A percentile compares a stretch with the other conserved stretches of the same genome.
phyloP scores from a whole-genome alignment of 2,797 vertebrate genomes.

The Sphenodon punctatus region DNA sequence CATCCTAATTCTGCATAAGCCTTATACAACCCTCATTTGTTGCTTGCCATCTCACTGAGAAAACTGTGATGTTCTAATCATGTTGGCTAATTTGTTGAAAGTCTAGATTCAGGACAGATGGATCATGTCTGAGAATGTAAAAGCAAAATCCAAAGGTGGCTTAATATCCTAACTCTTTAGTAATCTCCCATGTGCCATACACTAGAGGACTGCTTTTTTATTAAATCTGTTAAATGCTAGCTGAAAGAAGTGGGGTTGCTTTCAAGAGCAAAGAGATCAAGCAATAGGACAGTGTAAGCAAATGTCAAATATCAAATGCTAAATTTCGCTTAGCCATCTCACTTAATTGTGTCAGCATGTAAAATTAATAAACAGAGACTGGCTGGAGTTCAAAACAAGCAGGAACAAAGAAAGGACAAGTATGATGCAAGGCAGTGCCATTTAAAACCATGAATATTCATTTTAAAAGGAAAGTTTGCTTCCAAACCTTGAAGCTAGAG shows the following conservation, averaged over 20 bases:
- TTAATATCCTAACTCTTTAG: not conserved
- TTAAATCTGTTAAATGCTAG: slow-evolving; percentile 15
- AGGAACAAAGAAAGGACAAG: slow-evolving; percentile 13
- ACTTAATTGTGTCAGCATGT: slow-evolving; percentile 6
- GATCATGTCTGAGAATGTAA: not conserved
- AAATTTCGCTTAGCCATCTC: too few species aligned
- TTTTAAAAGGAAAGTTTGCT: not conserved
- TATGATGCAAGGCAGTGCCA: not conserved
- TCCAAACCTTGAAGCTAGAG: too few species aligned
- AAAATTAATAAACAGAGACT: slow-evolving; percentile 35
- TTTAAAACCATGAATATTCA: not conserved
- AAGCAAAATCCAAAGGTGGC: not conserved
- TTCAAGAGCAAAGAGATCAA: not conserved
- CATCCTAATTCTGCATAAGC: slow-evolving; percentile 35
- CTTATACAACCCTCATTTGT: slow-evolving; percentile 12
- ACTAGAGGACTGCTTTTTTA: not conserved
- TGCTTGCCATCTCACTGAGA: not conserved
- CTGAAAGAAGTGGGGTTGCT: slow-evolving; percentile 13
- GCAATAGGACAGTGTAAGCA: not conserved
- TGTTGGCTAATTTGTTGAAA: not conserved
- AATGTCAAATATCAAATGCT: slow-evolving; percentile 26
- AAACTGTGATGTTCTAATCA: slow-evolving; percentile 13
- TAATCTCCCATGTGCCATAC: not conserved
- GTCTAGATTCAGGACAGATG: not conserved
- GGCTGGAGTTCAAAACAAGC: slow-evolving; percentile 42